Evolutionary conservation across 2,797 vertebrate species (phyloP), one percentile per base, ranked within the genome.

Genomic region (Tamandua tetradactyla): DNA sequence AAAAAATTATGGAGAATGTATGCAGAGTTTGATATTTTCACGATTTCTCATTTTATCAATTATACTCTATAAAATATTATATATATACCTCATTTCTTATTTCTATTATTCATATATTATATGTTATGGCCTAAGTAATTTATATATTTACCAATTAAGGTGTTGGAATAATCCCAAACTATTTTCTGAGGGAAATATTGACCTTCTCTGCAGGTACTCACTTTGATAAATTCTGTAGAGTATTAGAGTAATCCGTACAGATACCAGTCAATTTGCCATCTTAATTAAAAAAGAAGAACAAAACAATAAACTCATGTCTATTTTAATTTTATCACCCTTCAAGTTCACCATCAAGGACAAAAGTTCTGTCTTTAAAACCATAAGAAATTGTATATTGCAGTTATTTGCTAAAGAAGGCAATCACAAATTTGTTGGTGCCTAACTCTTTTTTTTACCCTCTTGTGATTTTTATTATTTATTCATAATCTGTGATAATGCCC

Each of bases 211-310:
- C 47, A 72, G 72, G 62, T 84, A 75, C 9, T 92, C 68, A 90
- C n/a, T 71, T 82, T 76, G 32, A 78, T 66, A 94, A 87, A 78
- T 81, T 94, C 44, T 91, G 27, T 35, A 76, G 18, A 27, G 72
- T 76, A 87, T 91, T 96, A 91, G n/a, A n/a, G n/a, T n/a, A n/a
- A 96, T 94, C 64, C 93, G 30, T 95, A 90, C 68, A 94, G 47
- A 76, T 76, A 92, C 40, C 88, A 94, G 91, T 93, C 92, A 95
- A 64, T 84, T 80, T 96, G 12, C 61, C 52, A 84, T 92, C 61
- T 68, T 94, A 91, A 95, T 82, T 93, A 69, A 72, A 89, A 85
- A 92, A 66, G 62, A 30, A 52, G 49, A 55, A 55, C 52, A 55
- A 55, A 55, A 55, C 52, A 55, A 62, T 44, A 2, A 92, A 84